Evolutionary conservation across 2,888 invertebrate species (phyloP), one percentile per base, ranked within the genome.

Genomic region (Aphrophora alni): DNA sequence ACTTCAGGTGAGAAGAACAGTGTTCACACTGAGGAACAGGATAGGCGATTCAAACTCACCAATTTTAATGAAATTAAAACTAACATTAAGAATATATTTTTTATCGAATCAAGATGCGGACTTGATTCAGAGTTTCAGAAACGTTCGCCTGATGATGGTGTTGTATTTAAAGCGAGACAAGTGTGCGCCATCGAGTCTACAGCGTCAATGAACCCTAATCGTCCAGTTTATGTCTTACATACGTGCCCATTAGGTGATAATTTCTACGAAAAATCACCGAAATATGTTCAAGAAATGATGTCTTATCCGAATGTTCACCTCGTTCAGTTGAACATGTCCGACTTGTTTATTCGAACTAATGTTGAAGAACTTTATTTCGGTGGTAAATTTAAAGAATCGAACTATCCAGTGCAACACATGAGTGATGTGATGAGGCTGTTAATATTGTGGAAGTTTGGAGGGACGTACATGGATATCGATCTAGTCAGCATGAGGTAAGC

Each of bases 231-330:
- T 68, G 10, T 82, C 12, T 70, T 80, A 0, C 78, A 80, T 71
- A 78, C 82, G 8, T 82, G 80, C 25, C 71, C 77, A 17, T 12
- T 80, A 24, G 44, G 71, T 28, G 25, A 80, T 17, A 72, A 80
- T 70, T 82, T 78, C 51, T 75, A 17, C 28, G 27, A 33, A 14
- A 73, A 71, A 74, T 82, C 81, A 2, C 51, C 77, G 0, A 28
- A 68, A 24, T 69, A n/a, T 0, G 82, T 90, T 7, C 85, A 87
- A 21, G 87, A 87, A 17, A 82, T 92, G 10, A 81, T 86, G 75
- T 86, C 86, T 0, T 91, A 91, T 80, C 84, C 87, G 10, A 81
- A 81, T 21, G 69, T 81, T 4, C 51, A 75, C 33, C 3, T 81
- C 3, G 78, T 78, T 1, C 26, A 51, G 2, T 28, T 78, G 17